phyloP scores from a whole-genome alignment of 1,140 invertebrate genomes.

The Bombus breviceps region DNA sequence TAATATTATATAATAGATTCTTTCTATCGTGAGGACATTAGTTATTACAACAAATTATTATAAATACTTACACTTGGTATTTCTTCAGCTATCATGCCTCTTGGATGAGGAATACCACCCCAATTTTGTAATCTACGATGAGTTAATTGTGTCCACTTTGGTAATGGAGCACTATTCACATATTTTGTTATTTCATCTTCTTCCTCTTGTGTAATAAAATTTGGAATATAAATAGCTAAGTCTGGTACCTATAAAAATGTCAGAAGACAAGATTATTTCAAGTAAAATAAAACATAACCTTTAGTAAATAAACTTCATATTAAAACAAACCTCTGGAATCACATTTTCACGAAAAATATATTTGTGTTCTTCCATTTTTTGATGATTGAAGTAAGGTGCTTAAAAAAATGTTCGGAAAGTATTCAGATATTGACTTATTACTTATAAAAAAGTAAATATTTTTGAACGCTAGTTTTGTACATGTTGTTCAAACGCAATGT shows the following conservation, averaged over 20 bases:
- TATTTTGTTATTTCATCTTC: conserved; percentile 89
- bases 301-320: not conserved
- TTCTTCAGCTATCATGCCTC: conserved; percentile 96
- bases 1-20: not conserved
- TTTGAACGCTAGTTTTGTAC: not conserved
- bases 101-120: conserved; percentile 95
- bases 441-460: not conserved
- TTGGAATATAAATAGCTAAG: conserved; percentile 93
- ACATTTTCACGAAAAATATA: conserved; percentile 7
- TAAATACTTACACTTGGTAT: conserved; percentile 87
- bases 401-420: not conserved
- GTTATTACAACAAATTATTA: conserved; percentile 58
- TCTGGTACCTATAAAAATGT: conserved; percentile 85
- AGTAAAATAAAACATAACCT: conserved; percentile 42
- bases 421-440: not conserved
- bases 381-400: not conserved
- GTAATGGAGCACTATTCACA: conserved; percentile 92
- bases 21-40: not conserved
- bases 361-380: conserved; percentile 15
- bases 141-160: conserved; percentile 97
- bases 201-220: conserved; percentile 94
- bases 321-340: conserved; percentile 44
- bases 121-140: conserved; percentile 97
- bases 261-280: not conserved
- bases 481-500: no score